A percentile compares a stretch with the other conserved stretches of the same genome.
These are phyloP conservation scores for Trisateles emortualis DNA, from an alignment of 2,888 invertebrate species.

Conservation along the genomic window DNA sequence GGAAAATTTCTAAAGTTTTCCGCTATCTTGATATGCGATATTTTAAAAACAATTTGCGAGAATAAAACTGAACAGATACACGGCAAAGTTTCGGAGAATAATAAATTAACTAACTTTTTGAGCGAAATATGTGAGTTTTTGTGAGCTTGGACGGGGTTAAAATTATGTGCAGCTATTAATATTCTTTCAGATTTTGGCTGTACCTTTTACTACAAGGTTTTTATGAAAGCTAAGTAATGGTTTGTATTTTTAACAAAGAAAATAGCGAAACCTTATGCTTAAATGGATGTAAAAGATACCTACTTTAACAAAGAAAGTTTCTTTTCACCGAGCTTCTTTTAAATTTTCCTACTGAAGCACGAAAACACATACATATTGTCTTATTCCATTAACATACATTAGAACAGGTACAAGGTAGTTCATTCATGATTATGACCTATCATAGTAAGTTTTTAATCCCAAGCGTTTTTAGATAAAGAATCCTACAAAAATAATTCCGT, in stretches of 20 bases:
- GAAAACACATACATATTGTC: no score
- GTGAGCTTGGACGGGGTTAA: conserved; percentile 39
- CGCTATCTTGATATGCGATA: conserved; percentile 70
- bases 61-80: conserved; percentile 53
- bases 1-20: conserved; percentile 49
- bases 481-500: no score
- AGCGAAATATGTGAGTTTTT: conserved; percentile 48
- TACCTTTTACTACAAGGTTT: conserved; percentile 25
- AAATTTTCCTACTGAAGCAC: no score
- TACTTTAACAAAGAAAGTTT: no score
- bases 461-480: no score
- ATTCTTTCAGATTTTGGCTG: conserved; percentile 35
- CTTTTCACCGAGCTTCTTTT: no score
- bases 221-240: conserved; percentile 7
- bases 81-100: conserved; percentile 52
- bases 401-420: no score
- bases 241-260: neutral
- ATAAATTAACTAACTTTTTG: conserved; percentile 61
- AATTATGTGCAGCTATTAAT: conserved; percentile 47
- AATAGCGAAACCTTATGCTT: no score
- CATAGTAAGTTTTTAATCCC: no score
- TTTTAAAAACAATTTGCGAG: conserved; percentile 74
- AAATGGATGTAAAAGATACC: no score
- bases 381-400: no score
- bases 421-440: no score